Evolutionary conservation across 2,113 vertebrate species (phyloP), one percentile per base, ranked within the genome.

Genomic region (Ploceus nigricollis): DNA sequence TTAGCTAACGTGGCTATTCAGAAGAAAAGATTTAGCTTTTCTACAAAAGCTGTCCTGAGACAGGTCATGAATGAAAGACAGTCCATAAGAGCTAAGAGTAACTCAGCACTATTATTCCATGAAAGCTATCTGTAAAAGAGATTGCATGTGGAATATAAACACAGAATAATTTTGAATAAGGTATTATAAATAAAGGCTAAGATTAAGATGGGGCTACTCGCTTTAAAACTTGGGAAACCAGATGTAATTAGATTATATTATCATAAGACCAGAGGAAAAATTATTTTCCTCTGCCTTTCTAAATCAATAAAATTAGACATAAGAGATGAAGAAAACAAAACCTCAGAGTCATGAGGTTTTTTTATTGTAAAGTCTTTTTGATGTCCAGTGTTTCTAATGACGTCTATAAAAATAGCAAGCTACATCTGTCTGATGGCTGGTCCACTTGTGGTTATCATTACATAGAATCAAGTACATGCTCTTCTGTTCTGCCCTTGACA

Each of bases 11-110:
- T 47, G 27, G 3, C 9, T 73, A 48, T 61, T 39, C 15, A 64
- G 11, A 25, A 66, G 4, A 25, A 77, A 44, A 17, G 7, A 18
- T 9, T 12, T 45, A 37, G 8, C 19, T 60, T 79, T 81, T 64
- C 37, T 64, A 40, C 10, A 18, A 35, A 42, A 57, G 10, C 15
- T 76, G 13, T 42, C 3, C 24, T 57, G 37, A 48, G 24, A 20
- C 5, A 80, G 17, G 9, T 53, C 0, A 0, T 66, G 39, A 54
- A 30, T 54, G 4, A 58, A 7, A 66, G 4, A 25, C 3, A 69
- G 7, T 14, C 14, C 9, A 8, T 51, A 60, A 58, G 6, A 75
- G 35, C 31, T 45, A 65, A 70, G 7, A 77, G 5, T 31, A 54
- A 58, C 6, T 70, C 31, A 68, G 6, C 7, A 25, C 42, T 85